These are phyloP conservation scores for Coelinius sp. DNA, from an alignment of 2,888 invertebrate genomes.

Conservation along the genomic window DNA sequence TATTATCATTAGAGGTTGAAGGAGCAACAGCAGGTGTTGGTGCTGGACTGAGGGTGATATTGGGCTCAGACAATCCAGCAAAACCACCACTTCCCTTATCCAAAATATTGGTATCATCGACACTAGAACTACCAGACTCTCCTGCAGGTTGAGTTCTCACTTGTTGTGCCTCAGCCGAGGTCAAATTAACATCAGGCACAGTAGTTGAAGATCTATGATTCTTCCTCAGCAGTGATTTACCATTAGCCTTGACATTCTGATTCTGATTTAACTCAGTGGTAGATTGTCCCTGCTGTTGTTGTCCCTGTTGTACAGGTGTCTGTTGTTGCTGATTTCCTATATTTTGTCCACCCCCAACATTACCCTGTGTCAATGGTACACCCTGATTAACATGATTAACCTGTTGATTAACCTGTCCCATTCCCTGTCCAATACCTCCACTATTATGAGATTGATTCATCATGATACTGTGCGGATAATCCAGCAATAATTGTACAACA, in stretches of 20 bases:
- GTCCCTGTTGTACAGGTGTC: conserved; percentile 46
- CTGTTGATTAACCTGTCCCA: conserved; percentile 43
- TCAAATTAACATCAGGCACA: conserved; percentile 72
- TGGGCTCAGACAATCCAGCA: conserved; percentile 62
- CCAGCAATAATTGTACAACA: conserved; percentile 94
- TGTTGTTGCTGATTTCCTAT: conserved; percentile 40
- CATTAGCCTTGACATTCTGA: conserved; percentile 67
- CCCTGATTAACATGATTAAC: too few relatives aligned
- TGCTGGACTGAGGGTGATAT: conserved; percentile 59
- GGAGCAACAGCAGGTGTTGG: conserved; percentile 44
- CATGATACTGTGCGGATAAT: conserved; percentile 91
- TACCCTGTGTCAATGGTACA: conserved; percentile 17
- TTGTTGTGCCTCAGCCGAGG: conserved; percentile 75
- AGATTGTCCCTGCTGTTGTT: conserved; percentile 60
- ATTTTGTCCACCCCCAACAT: conserved; percentile 31
- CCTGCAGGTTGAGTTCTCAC: conserved; percentile 70
- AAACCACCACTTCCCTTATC: conserved; percentile 71
- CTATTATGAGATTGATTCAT: conserved; percentile 73
- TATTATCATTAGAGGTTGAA: conserved; percentile 57
- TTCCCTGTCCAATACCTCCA: conserved; percentile 54
- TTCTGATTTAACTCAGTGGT: conserved; percentile 60
- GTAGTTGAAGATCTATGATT: conserved; percentile 71
- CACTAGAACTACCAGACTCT: conserved; percentile 60
- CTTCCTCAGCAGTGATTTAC: conserved; percentile 73
- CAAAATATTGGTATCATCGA: conserved; percentile 72